Evolutionary conservation across 30 jellyfish, hydroid and myxozoan genomes (phyloP), one percentile per base, ranked within the genome.

Genomic region (Chrysaora quinquecirrha): DNA sequence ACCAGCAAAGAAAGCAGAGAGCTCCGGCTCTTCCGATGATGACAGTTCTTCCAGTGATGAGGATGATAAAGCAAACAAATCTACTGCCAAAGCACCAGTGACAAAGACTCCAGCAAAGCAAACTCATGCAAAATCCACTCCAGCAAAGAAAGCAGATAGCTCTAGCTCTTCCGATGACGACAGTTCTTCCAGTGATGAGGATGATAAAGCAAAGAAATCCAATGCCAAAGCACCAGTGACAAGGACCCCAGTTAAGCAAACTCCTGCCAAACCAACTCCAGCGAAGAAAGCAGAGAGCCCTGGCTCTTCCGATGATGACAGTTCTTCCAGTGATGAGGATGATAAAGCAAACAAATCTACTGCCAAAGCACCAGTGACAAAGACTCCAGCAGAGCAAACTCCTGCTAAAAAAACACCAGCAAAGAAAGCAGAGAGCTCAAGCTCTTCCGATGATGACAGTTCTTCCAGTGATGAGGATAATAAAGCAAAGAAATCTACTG

Each of bases 81-180:
- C 54, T 3, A 14, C 14, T 38, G 54, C 54, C 14, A 38, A 38
- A 20, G 12, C 68, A 4, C 27, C 68, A 10, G 29, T 4, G 68
- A 52, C 6, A 52, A 52, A 52, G 68, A 4, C 68, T 10, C 25
- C 25, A 52, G 68, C 68, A 52, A 52, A 52, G 29, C 12, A 6
- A 38, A n/a, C 58, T 43, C 12, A 9, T 6, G 58, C 16, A 43
- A 16, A 6, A 43, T 9, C 58, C 16, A 52, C 68, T 52, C 68
- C 68, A 10, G 46, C 75, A 10, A 79, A 78, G 82, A 78, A 63
- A 28, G 82, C 24, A 52, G 68, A 64, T 30, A 52, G 68, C 25
- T 52, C 68, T 3, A 52, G 68, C 19, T 52, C 25, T 9, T 52
- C 68, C 3, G 68, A 52, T 52, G 68, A n/a, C n/a, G n/a, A 52